These are phyloP conservation scores for Deladenus siricidicola DNA, from an alignment of 2,888 invertebrate genomes.

Conservation along the genomic window DNA sequence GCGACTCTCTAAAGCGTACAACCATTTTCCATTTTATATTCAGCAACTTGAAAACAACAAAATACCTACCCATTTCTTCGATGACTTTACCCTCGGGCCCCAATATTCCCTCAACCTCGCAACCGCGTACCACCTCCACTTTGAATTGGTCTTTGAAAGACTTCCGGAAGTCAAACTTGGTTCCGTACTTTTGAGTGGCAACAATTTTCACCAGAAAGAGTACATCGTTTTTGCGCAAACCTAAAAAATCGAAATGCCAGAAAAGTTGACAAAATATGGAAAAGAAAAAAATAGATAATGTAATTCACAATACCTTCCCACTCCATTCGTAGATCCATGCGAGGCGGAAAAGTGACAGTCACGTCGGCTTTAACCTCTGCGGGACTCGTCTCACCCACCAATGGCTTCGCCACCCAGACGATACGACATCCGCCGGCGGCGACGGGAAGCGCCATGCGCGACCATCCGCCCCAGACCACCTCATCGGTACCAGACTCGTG, in stretches of 20 bases:
- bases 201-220: constrained; percentile 78
- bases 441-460: constrained; percentile 78
- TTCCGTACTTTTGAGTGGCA: constrained; percentile 74
- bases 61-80: constrained; percentile 66
- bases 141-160: constrained; percentile 58
- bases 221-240: constrained; percentile 89
- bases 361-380: constrained; percentile 91
- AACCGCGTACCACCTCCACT: constrained; percentile 81
- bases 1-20: constrained; percentile 22
- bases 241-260: not conserved
- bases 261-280: not conserved
- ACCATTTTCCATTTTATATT: too few species aligned
- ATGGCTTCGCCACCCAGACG: constrained; percentile 57
- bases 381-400: constrained; percentile 73
- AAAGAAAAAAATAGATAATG: not conserved
- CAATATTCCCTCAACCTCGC: constrained; percentile 95
- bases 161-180: constrained; percentile 47
- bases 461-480: constrained; percentile 91
- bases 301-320: constrained; percentile 68
- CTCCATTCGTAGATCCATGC: constrained; percentile 82
- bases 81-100: constrained; percentile 89
- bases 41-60: not conserved
- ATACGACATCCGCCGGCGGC: constrained; percentile 17
- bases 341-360: constrained; percentile 78
- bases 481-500: constrained; percentile 39